Base-by-base conservation (phyloP, 2,888 invertebrate species). In the Tanaodytes sp. region DNA sequence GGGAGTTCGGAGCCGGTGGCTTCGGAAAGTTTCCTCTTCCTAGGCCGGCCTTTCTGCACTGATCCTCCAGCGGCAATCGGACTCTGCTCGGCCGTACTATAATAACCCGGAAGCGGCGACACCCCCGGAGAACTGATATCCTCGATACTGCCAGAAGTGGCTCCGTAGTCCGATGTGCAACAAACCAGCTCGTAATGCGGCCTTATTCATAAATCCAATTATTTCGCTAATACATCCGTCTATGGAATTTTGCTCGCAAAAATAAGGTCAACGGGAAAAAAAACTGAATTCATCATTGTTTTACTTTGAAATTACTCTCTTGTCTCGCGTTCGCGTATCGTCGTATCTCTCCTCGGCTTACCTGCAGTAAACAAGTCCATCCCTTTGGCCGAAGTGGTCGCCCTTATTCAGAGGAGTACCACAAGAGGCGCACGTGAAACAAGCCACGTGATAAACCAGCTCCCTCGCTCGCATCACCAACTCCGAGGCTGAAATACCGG, bases 391-490 rank as follows among this genome's bases (percentile, higher is more conserved):
- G 84, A 96, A 97, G 77, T 94, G 93, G 81, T 97, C 96, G 16
- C 96, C 96, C 80, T 95, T 93, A 67, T 92, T 91, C 70, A 97
- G 88, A 51, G 92, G 90, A 33, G 90, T 89, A 46, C 93, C 92
- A 84, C 97, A 96, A 36, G 93, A 91, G 59, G 91, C 90, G 84
- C 96, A 96, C 30, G 93, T 92, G 88, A 97, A 97, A 86, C 96
- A 97, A 74, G 92, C 90, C 61, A 96, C 89, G 84, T 97, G 96
- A 86, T 93, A 97, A 65, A 96, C 93, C 79, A 92, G 88, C 75
- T 95, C 95, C 39, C 93, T 87, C 0, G 95, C 96, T 67, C 95
- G 87, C 96, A 96, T 96, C 80, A 96, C 95, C 82, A 96, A 87
- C 86, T 96, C 96, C 78, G 93, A 92, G 36, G 94, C 91, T 6